phyloP scores from a whole-genome alignment of 2,797 vertebrate genomes.

The Scolopax rusticola region DNA sequence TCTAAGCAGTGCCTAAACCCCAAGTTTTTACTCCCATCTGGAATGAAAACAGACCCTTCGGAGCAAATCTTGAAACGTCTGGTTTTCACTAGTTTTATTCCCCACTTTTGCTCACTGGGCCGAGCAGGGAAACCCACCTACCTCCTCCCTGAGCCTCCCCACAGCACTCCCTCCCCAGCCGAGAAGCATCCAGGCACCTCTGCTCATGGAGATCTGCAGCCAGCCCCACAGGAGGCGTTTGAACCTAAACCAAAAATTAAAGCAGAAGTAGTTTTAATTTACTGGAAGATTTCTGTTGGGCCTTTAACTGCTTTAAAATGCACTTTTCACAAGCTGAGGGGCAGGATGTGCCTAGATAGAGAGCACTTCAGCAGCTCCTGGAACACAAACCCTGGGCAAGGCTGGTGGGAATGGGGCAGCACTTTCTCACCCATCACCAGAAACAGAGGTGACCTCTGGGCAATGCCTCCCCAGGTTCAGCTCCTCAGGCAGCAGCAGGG shows the following conservation, averaged over 20 bases:
- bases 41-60: neutral
- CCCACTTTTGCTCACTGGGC: neutral
- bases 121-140: neutral
- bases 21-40: neutral
- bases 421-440: neutral
- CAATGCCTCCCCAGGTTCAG: neutral
- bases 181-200: neutral
- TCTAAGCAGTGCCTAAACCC: neutral
- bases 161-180: neutral
- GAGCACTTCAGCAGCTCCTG: neutral
- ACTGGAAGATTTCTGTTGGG: neutral
- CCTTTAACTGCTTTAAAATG: neutral
- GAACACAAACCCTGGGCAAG: neutral
- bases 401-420: neutral
- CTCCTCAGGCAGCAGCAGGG: neutral
- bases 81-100: neutral
- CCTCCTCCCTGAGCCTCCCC: rapidly evolving
- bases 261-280: neutral
- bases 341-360: rapidly evolving
- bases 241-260: neutral
- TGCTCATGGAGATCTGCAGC: neutral
- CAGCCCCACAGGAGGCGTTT: neutral
- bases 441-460: rapidly evolving
- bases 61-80: neutral
- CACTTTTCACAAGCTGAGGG: neutral